These are phyloP conservation scores for Trichosurus vulpecula DNA, from an alignment of 2,797 vertebrate species.

Conservation along the genomic window DNA sequence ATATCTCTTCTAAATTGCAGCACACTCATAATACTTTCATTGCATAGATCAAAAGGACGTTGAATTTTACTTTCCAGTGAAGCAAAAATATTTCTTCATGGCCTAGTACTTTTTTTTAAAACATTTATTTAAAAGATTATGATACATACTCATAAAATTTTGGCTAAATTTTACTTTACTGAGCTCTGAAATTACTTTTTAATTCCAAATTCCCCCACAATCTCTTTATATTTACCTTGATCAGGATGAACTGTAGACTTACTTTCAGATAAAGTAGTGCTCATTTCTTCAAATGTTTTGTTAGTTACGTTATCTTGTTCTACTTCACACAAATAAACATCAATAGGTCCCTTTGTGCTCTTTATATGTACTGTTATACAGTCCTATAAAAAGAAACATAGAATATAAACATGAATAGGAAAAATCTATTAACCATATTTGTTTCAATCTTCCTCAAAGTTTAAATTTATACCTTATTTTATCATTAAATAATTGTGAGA, in stretches of 20 bases:
- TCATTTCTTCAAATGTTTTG: constrained; percentile 50
- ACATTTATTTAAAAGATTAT: neutral
- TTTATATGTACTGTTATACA: constrained; percentile 91
- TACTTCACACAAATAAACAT: constrained; percentile 89
- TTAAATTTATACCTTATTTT: neutral
- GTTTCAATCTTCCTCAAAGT: neutral
- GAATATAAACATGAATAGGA: neutral
- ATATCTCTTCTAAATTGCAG: neutral
- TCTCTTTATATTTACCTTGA: constrained; percentile 64
- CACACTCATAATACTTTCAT: neutral
- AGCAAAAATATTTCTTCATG: neutral
- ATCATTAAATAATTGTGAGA: neutral
- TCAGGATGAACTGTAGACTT: constrained; percentile 2
- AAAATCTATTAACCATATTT: fast-evolving
- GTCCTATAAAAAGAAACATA: constrained; percentile 84
- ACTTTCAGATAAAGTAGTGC: constrained; percentile 44
- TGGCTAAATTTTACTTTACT: neutral
- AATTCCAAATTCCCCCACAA: neutral
- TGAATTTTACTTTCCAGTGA: neutral
- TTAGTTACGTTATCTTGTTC: constrained; percentile 68
- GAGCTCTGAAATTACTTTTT: neutral
- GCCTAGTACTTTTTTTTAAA: neutral
- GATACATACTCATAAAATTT: neutral
- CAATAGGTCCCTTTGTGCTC: constrained; percentile 90
- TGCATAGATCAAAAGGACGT: neutral